Evolutionary conservation across 2,797 vertebrate genomes (phyloP).

Genomic region (Cuniculus paca): DNA sequence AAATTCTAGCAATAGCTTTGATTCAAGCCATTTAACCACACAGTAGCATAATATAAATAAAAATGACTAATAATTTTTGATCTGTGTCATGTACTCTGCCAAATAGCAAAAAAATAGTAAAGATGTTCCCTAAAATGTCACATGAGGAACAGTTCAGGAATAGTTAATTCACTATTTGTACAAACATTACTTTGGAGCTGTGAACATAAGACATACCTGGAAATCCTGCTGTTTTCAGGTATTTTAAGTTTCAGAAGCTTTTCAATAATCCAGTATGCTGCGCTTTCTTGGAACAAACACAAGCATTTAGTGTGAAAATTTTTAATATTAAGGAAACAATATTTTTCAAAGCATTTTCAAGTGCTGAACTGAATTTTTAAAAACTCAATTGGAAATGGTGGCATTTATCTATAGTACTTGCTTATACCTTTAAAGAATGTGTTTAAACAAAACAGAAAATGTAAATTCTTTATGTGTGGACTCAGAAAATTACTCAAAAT

Average conservation of each 20-base stretch:
- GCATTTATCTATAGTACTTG: conserved; percentile 48
- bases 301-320: conserved; percentile 13
- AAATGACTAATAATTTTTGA: not conserved
- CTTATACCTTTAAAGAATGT: conserved; percentile 70
- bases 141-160: conserved; percentile 7
- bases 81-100: not conserved
- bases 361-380: not conserved
- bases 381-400: conserved; percentile 54
- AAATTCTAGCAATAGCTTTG: conserved; percentile 6
- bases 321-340: conserved; percentile 19
- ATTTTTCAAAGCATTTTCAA: conserved; percentile 61
- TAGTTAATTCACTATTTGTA: not conserved
- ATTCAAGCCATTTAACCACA: not conserved
- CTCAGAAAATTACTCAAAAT: conserved; percentile 75
- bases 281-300: not conserved
- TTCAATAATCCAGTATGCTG: not conserved
- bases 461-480: not conserved
- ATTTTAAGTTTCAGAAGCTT: conserved; percentile 6
- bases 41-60: conserved; percentile 43
- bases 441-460: conserved; percentile 11
- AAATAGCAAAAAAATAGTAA: conserved; percentile 56
- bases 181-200: not conserved
- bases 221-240: not conserved
- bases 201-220: not conserved
- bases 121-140: conserved; percentile 4